Evolutionary conservation across 2,797 vertebrate species (phyloP).

Genomic region (Hippopotamyrus pictus): DNA sequence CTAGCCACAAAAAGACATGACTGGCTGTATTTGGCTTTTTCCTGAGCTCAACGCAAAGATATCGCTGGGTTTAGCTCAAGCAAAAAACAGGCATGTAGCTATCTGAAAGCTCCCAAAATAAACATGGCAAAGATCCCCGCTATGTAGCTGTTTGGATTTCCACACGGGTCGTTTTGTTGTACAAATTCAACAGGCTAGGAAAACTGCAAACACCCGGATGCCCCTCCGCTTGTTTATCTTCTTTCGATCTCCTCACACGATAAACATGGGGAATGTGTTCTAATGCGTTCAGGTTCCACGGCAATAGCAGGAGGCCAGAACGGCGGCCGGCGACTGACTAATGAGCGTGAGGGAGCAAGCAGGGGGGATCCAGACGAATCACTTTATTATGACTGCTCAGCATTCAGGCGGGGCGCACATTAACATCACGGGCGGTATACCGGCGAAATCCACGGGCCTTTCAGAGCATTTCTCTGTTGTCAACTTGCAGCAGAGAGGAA

Average conservation of each 20-base stretch:
- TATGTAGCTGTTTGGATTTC: neutral
- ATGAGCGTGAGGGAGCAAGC: slow-evolving; percentile 63
- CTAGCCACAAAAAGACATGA: neutral
- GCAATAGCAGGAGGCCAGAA: slow-evolving; percentile 49
- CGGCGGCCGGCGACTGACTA: slow-evolving; percentile 56
- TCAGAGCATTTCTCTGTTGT: slow-evolving; percentile 37
- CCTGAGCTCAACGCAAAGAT: neutral
- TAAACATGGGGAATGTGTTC: slow-evolving; percentile 35
- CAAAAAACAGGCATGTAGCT: neutral
- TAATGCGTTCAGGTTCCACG: slow-evolving; percentile 56
- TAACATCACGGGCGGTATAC: slow-evolving; percentile 47
- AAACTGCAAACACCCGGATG: neutral
- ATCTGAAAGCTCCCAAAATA: neutral
- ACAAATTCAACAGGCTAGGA: neutral
- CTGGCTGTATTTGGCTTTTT: neutral
- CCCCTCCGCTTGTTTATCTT: neutral
- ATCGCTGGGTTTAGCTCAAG: neutral
- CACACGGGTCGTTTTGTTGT: neutral
- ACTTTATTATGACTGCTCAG: slow-evolving; percentile 65
- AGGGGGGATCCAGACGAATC: slow-evolving; percentile 67
- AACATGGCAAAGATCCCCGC: neutral
- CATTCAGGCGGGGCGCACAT: slow-evolving; percentile 58
- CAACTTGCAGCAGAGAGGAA: slow-evolving; percentile 36
- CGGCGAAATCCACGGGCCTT: slow-evolving; percentile 50
- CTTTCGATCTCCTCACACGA: neutral